phyloP scores from a whole-genome alignment of 1,140 invertebrate species.

The Aphidius gifuensis region DNA sequence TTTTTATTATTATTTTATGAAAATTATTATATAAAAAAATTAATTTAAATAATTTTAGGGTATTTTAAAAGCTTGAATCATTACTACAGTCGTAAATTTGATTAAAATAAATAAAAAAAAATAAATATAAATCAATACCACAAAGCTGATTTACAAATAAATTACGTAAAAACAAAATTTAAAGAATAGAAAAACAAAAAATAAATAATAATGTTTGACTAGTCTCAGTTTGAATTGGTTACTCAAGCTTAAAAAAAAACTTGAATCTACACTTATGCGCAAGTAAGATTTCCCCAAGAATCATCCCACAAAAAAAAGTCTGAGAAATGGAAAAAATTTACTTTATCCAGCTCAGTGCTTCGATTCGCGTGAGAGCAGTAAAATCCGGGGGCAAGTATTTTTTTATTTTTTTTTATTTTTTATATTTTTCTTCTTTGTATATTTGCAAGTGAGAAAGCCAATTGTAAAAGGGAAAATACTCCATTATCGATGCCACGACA shows the following conservation, averaged over 20 bases:
- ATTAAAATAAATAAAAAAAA: too few relatives aligned
- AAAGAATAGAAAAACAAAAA: too few relatives aligned
- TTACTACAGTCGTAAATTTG: too few relatives aligned
- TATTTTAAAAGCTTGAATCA: too few relatives aligned
- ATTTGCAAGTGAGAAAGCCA: conserved; percentile 14
- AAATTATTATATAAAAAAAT: too few relatives aligned
- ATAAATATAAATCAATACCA: too few relatives aligned
- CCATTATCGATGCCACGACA: conserved; percentile 26
- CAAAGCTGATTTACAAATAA: too few relatives aligned
- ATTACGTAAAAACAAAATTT: too few relatives aligned
- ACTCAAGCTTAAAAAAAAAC: conserved; percentile 1
- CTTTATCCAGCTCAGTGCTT: conserved; percentile 17
- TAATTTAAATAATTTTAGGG: too few relatives aligned
- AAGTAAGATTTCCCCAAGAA: not conserved
- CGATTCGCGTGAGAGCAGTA: not conserved
- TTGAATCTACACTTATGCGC: conserved; percentile 12
- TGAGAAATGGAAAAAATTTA: conserved; percentile 20
- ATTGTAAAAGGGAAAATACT: conserved; percentile 21
- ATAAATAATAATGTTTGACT: too few relatives aligned
- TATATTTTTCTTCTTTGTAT: too few relatives aligned
- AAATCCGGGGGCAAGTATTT: conserved; percentile 4
- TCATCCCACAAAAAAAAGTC: conserved; percentile 5
- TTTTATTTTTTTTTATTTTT: not conserved
- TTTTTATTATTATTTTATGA: too few relatives aligned
- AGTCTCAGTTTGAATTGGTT: not conserved